Conservation (phyloP, 2,113 vertebrate genomes). For the Gracilinanus agilis region DNA sequence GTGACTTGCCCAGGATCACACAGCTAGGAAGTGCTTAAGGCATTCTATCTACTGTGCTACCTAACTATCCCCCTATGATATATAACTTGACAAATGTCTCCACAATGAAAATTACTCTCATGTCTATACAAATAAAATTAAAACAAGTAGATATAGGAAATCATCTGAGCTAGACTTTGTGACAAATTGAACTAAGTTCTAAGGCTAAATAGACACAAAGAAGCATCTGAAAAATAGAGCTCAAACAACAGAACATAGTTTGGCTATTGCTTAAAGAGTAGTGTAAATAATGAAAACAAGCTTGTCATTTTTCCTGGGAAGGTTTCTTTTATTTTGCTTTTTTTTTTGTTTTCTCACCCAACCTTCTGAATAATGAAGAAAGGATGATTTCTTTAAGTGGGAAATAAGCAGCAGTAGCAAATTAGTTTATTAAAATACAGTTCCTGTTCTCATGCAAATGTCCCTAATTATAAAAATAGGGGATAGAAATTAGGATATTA, state of each 20-base stretch:
- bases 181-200: conserved; percentile 8
- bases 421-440: conserved; percentile 45
- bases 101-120: conserved; percentile 24
- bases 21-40: too few relatives aligned
- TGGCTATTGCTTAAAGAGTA: not conserved
- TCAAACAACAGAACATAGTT: not conserved
- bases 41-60: too few relatives aligned
- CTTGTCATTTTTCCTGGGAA: not conserved
- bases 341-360: conserved; percentile 17
- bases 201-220: conserved; percentile 7
- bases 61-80: not conserved
- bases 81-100: not conserved
- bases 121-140: not conserved
- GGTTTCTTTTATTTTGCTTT: not conserved
- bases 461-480: conserved; percentile 41
- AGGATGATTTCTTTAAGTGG: not conserved
- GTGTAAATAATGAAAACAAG: fast-evolving
- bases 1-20: too few relatives aligned
- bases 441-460: conserved; percentile 24
- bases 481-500: conserved; percentile 21
- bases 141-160: conserved; percentile 39
- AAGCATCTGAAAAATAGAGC: not conserved
- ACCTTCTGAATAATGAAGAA: conserved; percentile 21
- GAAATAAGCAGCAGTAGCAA: conserved; percentile 28
- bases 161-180: not conserved